Base-by-base conservation (phyloP, 1,140 invertebrate genomes). In the Eriocheir sinensis region DNA sequence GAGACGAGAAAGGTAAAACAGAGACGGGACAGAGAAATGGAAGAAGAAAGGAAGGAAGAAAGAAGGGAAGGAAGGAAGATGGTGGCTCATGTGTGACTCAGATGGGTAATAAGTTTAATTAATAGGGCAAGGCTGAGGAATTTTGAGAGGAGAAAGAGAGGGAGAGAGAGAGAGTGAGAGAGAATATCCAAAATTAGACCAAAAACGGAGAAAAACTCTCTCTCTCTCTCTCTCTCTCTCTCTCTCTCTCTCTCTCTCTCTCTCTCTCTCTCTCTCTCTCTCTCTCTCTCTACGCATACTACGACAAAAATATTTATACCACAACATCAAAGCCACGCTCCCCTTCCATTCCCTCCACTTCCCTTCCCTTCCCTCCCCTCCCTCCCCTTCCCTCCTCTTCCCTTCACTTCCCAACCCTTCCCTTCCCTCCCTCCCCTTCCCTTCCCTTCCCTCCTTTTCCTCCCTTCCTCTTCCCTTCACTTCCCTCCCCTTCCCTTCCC, bases 191-290 rank as follows among this genome's bases (percentile, higher is more conserved):
- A n/a, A n/a, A n/a, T n/a, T n/a, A n/a, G n/a, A n/a, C n/a, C n/a
- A n/a, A n/a, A n/a, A n/a, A n/a, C n/a, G n/a, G n/a, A n/a, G n/a
- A n/a, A n/a, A n/a, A n/a, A n/a, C n/a, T 88, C 32, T 53, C 83
- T 36, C 36, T 38, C 40, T 40, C 40, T 40, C 72, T 79, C 72
- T 72, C 91, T 80, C 72, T 81, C 91, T 90, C 89, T 90, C 89
- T 90, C 89, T 92, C 91, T 80, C 91, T 79, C 72, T 92, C 91
- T 80, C 60, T 72, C 44, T 91, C 48, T 79, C 89, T 89, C 86
- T 89, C 86, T 89, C 86, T 89, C 86, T 89, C 86, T 89, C 86
- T 89, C 86, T 89, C 86, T 89, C 86, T 89, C 86, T 89, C 86
- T 89, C 86, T 89, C 86, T 89, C 88, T 89, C 88, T 44, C 21